These are phyloP conservation scores for Eulithis prunata DNA, from an alignment of 2,888 invertebrate genomes.

Conservation along the genomic window DNA sequence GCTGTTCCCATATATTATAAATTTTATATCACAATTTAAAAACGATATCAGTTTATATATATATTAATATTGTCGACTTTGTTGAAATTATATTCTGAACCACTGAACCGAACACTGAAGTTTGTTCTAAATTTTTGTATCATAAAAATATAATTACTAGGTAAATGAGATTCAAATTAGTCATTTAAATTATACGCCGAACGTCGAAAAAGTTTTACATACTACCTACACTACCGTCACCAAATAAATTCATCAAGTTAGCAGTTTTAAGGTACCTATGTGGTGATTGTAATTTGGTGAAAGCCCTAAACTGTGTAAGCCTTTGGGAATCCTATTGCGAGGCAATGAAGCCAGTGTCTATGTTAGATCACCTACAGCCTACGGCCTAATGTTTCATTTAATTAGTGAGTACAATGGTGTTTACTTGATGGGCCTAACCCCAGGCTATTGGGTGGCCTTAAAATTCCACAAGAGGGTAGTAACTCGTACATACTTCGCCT, in stretches of 20 bases:
- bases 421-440: background rate
- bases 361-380: constrained; percentile 22
- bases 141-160: too few species aligned
- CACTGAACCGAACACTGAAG: too few species aligned
- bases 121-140: too few species aligned
- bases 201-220: too few species aligned
- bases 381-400: constrained; percentile 40
- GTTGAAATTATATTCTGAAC: too few species aligned
- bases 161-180: too few species aligned
- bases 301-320: constrained; percentile 42
- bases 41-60: too few species aligned
- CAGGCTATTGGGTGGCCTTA: background rate
- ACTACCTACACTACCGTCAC: background rate
- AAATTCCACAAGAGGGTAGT: background rate
- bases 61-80: too few species aligned
- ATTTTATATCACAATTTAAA: too few species aligned
- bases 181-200: too few species aligned
- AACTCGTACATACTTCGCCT: too few species aligned
- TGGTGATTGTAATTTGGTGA: constrained; percentile 25
- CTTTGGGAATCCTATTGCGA: constrained; percentile 38
- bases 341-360: constrained; percentile 37
- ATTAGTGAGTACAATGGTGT: constrained; percentile 27
- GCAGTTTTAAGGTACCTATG: constrained; percentile 15
- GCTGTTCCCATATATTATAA: too few species aligned
- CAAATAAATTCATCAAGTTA: background rate